Percentiles rank a stretch among this genome's conserved stretches.
phyloP scores from a whole-genome alignment of 2,113 vertebrate species.

The Mola mola region DNA sequence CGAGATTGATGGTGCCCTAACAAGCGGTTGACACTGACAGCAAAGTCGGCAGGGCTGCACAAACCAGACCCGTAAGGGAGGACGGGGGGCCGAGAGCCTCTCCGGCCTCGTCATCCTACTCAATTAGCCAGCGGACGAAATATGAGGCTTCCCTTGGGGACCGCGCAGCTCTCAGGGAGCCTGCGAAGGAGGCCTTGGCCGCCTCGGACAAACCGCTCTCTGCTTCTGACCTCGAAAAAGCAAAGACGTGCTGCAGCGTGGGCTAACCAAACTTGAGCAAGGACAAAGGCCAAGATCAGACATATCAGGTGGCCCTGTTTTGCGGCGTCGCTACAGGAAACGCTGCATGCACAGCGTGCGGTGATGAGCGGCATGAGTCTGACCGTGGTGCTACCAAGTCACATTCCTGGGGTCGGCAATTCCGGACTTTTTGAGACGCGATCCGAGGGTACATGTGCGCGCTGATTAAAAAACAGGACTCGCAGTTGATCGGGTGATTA shows the following conservation, averaged over 20 bases:
- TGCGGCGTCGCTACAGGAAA: constrained; percentile 51
- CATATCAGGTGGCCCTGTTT: constrained; percentile 13
- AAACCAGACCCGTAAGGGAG: constrained; percentile 77
- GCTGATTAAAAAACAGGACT: constrained; percentile 63
- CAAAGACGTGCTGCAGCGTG: constrained; percentile 3
- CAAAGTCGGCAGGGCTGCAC: constrained; percentile 83
- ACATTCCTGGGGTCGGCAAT: constrained; percentile 72
- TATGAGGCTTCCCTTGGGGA: constrained; percentile 70
- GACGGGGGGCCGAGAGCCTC: constrained; percentile 58
- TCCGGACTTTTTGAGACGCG: constrained; percentile 73
- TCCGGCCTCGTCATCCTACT: constrained; percentile 74
- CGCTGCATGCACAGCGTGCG: constrained; percentile 3
- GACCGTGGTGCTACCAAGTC: constrained; percentile 43
- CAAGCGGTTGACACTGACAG: constrained; percentile 86
- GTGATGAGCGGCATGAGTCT: constrained; percentile 54
- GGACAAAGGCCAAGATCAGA: constrained; percentile 27
- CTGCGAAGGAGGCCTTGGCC: constrained; percentile 25
- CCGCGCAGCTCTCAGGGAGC: constrained; percentile 51
- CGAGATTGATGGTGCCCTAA: constrained; percentile 83
- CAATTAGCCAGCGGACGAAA: constrained; percentile 80
- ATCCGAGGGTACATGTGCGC: constrained; percentile 62
- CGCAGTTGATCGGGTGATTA: constrained; percentile 75
- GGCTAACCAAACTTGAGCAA: not conserved
- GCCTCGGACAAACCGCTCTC: constrained; percentile 5
- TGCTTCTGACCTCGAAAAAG: constrained; percentile 10